These are phyloP conservation scores for Andinoacara biseriatus DNA, from an alignment of 2,113 vertebrate genomes.

Conservation along the genomic window DNA sequence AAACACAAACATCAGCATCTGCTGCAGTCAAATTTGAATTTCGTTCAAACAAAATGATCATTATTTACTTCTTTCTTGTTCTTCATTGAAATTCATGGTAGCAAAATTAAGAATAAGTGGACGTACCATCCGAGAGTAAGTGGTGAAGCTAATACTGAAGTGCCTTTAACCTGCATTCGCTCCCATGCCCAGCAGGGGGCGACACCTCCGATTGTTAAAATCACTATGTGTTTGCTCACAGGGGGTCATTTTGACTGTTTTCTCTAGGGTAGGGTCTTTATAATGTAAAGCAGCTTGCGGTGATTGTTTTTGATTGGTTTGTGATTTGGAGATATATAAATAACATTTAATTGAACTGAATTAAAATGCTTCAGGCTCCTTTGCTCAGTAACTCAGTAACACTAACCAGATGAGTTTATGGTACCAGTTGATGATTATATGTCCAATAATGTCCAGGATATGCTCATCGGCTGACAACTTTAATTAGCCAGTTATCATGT, in stretches of 20 bases:
- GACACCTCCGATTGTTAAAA: not conserved
- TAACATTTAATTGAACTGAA: too few relatives aligned
- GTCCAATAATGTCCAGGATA: not conserved
- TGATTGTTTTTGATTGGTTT: too few relatives aligned
- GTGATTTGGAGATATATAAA: too few relatives aligned
- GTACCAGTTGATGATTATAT: too few relatives aligned
- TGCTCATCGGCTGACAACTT: not conserved
- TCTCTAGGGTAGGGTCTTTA: too few relatives aligned
- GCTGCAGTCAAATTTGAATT: not conserved
- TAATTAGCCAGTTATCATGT: not conserved
- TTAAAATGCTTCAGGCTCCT: not conserved
- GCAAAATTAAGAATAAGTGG: not conserved
- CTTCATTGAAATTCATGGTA: not conserved
- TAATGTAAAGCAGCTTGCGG: too few relatives aligned
- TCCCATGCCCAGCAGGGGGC: not conserved
- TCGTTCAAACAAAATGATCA: not conserved
- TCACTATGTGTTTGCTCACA: too few relatives aligned
- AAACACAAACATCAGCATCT: not conserved
- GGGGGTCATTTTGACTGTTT: too few relatives aligned
- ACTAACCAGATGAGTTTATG: too few relatives aligned
- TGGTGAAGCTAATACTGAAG: not conserved
- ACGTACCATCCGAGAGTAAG: not conserved
- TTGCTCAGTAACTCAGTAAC: too few relatives aligned
- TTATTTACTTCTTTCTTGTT: not conserved
- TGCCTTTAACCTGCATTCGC: not conserved